Percentiles rank a stretch among this genome's conserved stretches.
phyloP scores from a whole-genome alignment of 2,888 invertebrate genomes.

The Unio pictorum region DNA sequence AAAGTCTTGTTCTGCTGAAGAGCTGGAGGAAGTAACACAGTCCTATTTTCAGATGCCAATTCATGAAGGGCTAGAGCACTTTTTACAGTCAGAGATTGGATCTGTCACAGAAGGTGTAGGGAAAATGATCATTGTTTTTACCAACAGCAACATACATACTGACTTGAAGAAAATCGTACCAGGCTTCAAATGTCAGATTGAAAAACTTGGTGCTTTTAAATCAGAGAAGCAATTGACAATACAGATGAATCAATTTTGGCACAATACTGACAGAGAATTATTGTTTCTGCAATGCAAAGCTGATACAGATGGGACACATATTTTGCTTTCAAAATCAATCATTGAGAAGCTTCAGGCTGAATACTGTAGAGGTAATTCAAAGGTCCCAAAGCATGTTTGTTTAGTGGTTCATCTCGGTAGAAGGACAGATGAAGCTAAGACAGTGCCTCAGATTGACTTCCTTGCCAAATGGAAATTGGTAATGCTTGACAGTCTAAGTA shows the following conservation, averaged over 20 bases:
- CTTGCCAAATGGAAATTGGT: not conserved
- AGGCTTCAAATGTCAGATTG: slow-evolving; percentile 1
- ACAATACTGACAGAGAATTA: slow-evolving; percentile 1
- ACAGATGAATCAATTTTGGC: slow-evolving; percentile 6
- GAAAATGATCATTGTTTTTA: slow-evolving; percentile 8
- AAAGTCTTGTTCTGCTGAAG: not conserved
- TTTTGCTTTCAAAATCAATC: slow-evolving; percentile 10
- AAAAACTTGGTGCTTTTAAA: slow-evolving; percentile 11
- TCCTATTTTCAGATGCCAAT: slow-evolving; percentile 8
- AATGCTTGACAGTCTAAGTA: not conserved
- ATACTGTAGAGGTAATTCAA: not conserved
- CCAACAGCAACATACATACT: slow-evolving; percentile 9
- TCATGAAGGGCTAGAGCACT: slow-evolving; percentile 5
- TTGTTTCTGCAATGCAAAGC: slow-evolving; percentile 11
- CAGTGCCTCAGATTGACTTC: not conserved
- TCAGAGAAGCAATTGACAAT: slow-evolving; percentile 14
- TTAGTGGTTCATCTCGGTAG: slow-evolving; percentile 9
- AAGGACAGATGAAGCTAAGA: not conserved
- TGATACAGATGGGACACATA: slow-evolving; percentile 3
- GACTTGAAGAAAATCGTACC: not conserved
- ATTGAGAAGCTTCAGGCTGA: slow-evolving; percentile 5
- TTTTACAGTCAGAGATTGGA: not conserved
- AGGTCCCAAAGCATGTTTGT: slow-evolving; percentile 1
- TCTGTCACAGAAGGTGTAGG: not conserved
- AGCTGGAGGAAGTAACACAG: slow-evolving; percentile 1